These are phyloP conservation scores for Vanessa cardui DNA, from an alignment of 2,888 invertebrate genomes.

Conservation along the genomic window DNA sequence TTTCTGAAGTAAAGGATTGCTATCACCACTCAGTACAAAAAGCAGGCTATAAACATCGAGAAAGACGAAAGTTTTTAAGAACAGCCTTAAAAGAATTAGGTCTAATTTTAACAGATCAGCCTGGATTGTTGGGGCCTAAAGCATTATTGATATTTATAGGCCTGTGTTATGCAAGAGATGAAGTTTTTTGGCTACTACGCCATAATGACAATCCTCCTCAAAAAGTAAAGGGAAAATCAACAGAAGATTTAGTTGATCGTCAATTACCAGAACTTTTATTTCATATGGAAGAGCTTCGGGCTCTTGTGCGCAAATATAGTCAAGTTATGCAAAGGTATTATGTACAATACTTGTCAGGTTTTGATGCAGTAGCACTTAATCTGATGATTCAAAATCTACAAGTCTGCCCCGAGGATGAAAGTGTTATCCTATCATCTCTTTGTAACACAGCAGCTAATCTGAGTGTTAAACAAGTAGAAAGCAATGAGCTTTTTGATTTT, in stretches of 20 bases:
- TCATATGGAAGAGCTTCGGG: slow-evolving; percentile 98
- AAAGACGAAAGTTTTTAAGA: slow-evolving; percentile 97
- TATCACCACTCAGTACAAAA: slow-evolving; percentile 95
- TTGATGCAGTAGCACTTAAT: slow-evolving; percentile 96
- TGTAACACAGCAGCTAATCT: slow-evolving; percentile 93
- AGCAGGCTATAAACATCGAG: slow-evolving; percentile 95
- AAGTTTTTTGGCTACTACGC: slow-evolving; percentile 97
- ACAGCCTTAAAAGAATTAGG: slow-evolving; percentile 97
- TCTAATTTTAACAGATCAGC: slow-evolving; percentile 98
- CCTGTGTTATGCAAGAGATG: slow-evolving; percentile 96
- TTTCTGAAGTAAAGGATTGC: slow-evolving; percentile 98
- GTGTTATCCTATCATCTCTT: slow-evolving; percentile 95
- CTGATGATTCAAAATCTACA: slow-evolving; percentile 92
- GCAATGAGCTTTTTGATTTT: slow-evolving; percentile 97
- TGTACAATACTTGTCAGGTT: slow-evolving; percentile 97
- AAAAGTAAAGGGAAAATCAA: slow-evolving; percentile 92
- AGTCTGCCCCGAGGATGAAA: slow-evolving; percentile 96
- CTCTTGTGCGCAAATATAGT: slow-evolving; percentile 96
- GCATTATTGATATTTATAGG: slow-evolving; percentile 98
- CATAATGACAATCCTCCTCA: slow-evolving; percentile 98
- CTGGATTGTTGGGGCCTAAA: slow-evolving; percentile 98
- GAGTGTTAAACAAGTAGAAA: slow-evolving; percentile 97
- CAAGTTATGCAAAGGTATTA: slow-evolving; percentile 99
- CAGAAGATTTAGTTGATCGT: slow-evolving; percentile 97
- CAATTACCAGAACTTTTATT: slow-evolving; percentile 98